A percentile compares a stretch with the other conserved stretches of the same genome.
Evolutionary conservation across 2,797 vertebrate genomes (phyloP).

Genomic region (Anolis apletophallus): DNA sequence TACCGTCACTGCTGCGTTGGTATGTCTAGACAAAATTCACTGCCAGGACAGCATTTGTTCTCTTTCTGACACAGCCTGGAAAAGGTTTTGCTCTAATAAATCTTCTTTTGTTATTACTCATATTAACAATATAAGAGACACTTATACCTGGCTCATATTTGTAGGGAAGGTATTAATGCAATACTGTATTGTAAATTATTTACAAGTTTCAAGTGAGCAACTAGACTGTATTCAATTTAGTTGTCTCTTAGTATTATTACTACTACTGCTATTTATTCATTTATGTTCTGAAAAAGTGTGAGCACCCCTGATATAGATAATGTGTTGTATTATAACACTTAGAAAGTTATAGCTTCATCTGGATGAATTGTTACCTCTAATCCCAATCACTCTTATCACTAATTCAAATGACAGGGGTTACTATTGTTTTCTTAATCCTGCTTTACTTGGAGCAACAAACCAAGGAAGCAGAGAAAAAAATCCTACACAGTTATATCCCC

Average conservation of each 20-base stretch:
- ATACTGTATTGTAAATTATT: background rate
- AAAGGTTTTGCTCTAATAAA: background rate
- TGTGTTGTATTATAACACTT: background rate
- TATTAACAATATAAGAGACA: background rate
- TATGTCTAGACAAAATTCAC: constrained; percentile 24
- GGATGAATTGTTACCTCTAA: background rate
- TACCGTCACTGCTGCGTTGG: constrained; percentile 20
- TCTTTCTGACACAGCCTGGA: constrained; percentile 24
- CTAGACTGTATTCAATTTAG: background rate
- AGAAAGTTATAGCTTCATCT: background rate
- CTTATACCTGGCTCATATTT: background rate
- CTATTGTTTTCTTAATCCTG: too few species aligned
- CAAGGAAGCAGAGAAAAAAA: background rate
- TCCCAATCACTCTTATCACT: background rate
- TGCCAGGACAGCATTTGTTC: constrained; percentile 23
- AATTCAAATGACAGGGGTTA: background rate
- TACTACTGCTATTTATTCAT: too few species aligned
- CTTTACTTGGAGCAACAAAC: background rate
- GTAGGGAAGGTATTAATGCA: background rate
- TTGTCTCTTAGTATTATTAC: background rate
- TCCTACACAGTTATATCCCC: background rate
- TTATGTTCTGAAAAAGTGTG: too few species aligned
- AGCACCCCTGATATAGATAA: too few species aligned
- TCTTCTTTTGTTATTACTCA: background rate
- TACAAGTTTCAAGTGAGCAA: background rate